A percentile compares a stretch with the other conserved stretches of the same genome.
Conservation (phyloP, 2,888 invertebrate genomes). For the Cryptus armator region DNA sequence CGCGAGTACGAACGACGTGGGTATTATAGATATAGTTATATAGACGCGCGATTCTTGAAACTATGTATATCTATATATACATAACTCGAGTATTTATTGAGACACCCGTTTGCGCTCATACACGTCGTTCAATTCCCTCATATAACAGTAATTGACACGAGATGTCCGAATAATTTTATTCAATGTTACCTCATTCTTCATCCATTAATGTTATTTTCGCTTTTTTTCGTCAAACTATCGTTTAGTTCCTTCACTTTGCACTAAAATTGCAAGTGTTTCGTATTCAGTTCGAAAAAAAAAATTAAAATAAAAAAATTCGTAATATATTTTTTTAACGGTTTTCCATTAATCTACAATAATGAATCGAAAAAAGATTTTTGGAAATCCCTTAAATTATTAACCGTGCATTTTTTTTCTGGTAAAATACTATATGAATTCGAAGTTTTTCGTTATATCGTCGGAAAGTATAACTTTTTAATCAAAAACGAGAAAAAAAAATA, state of each 20-base stretch:
- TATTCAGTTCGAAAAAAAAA: neutral
- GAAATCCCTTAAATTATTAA: no score
- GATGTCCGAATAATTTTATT: slow-evolving; percentile 26
- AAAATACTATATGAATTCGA: no score
- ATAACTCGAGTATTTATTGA: slow-evolving; percentile 4
- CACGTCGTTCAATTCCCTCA: slow-evolving; percentile 14
- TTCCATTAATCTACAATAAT: no score
- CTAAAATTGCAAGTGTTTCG: neutral
- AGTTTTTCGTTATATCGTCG: no score
- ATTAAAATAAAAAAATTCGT: neutral
- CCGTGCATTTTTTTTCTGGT: no score
- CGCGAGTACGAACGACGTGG: slow-evolving; percentile 25
- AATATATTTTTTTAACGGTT: no score
- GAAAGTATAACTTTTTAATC: no score
- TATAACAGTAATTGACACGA: slow-evolving; percentile 30
- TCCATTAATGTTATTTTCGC: neutral
- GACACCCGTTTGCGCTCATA: slow-evolving; percentile 17
- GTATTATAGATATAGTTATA: slow-evolving; percentile 27
- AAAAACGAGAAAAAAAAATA: no score
- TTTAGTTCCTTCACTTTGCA: neutral
- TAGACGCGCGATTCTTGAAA: neutral
- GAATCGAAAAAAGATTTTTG: no score
- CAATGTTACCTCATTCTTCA: neutral
- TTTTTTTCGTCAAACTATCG: neutral
- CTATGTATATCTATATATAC: slow-evolving; percentile 19